These are phyloP conservation scores for Leucozona laternaria DNA, from an alignment of 2,888 invertebrate genomes.

Conservation along the genomic window DNA sequence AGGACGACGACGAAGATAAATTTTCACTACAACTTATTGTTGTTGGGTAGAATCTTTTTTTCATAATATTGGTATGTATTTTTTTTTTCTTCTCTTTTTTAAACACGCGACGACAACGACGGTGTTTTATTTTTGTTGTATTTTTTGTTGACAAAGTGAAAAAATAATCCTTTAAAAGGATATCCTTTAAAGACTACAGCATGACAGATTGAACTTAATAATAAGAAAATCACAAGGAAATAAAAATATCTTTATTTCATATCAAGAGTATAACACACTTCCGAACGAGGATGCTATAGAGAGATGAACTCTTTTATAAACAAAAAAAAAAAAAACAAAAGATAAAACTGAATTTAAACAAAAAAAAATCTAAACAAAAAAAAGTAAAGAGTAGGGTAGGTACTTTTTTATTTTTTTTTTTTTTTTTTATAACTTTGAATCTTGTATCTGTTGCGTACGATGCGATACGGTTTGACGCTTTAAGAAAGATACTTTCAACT, in stretches of 20 bases:
- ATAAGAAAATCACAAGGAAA: neutral
- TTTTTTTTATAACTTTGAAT: neutral
- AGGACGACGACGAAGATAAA: slow-evolving; percentile 30
- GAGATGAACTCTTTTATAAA: neutral
- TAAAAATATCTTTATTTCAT: slow-evolving; percentile 24
- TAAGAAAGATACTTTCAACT: slow-evolving; percentile 63
- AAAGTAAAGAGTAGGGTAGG: slow-evolving; percentile 35
- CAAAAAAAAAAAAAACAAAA: slow-evolving; percentile 28
- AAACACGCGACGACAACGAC: slow-evolving; percentile 38
- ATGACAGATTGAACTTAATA: slow-evolving; percentile 47
- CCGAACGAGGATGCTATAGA: neutral
- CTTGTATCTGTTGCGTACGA: slow-evolving; percentile 72
- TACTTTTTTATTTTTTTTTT: neutral
- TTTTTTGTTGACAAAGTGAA: neutral
- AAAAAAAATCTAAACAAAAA: slow-evolving; percentile 54
- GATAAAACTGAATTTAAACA: slow-evolving; percentile 38
- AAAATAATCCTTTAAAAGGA: slow-evolving; percentile 39
- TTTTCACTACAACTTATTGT: slow-evolving; percentile 47
- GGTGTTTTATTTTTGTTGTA: neutral
- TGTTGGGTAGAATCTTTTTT: slow-evolving; percentile 48
- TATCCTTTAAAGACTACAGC: slow-evolving; percentile 67
- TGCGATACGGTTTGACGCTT: slow-evolving; percentile 56
- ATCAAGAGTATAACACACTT: slow-evolving; percentile 23
- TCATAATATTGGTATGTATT: slow-evolving; percentile 25
- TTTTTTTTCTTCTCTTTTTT: slow-evolving; percentile 1